These are phyloP conservation scores for Loris lydekkerianus DNA, from an alignment of 2,797 vertebrate species.

Conservation along the genomic window DNA sequence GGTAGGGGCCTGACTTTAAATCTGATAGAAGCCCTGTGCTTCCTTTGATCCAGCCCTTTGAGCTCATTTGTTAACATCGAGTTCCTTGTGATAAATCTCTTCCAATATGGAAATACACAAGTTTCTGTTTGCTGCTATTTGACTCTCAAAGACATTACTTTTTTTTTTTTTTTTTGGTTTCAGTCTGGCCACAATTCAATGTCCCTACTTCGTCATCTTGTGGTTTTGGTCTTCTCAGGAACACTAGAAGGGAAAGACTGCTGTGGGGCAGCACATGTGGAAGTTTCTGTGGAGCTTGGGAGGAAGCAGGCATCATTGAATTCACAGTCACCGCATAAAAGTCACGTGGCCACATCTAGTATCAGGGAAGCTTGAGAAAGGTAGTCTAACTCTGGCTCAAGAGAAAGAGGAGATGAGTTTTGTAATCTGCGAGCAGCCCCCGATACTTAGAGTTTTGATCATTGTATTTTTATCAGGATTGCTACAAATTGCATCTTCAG, in stretches of 20 bases:
- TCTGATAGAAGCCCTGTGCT: neutral
- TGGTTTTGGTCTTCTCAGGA: neutral
- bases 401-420: conserved; percentile 15
- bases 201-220: neutral
- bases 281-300: neutral
- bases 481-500: conserved; percentile 46
- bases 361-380: neutral
- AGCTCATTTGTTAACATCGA: neutral
- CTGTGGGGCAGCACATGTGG: rapidly evolving
- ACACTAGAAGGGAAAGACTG: neutral
- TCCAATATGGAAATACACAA: neutral
- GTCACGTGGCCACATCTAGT: neutral
- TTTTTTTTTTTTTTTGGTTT: neutral
- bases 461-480: conserved; percentile 53
- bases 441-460: conserved; percentile 31
- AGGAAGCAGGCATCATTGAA: neutral
- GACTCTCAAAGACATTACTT: neutral
- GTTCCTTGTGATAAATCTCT: neutral
- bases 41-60: neutral
- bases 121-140: neutral
- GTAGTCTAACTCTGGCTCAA: neutral
- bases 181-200: neutral
- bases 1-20: neutral
- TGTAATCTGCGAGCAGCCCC: neutral
- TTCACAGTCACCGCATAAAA: neutral